Conservation (phyloP, 2,797 vertebrate species). For the Gadopsis bispinosus region DNA sequence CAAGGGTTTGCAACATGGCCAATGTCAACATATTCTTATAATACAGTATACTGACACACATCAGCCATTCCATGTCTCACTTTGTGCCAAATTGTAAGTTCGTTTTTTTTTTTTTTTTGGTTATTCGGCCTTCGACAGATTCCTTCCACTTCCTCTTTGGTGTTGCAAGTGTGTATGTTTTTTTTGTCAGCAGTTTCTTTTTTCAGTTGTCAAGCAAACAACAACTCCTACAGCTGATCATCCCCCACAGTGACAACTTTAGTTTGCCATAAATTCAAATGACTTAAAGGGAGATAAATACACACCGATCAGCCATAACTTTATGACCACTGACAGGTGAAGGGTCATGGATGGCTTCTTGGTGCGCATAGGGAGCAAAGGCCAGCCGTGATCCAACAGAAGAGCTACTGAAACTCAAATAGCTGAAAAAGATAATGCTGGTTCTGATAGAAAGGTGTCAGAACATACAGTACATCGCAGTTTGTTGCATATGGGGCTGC, state of each 20-base stretch:
- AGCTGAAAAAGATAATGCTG: too few relatives aligned
- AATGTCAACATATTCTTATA: background rate
- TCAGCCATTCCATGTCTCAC: background rate
- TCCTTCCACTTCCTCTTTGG: slow-evolving; percentile 45
- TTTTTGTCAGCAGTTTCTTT: slow-evolving; percentile 16
- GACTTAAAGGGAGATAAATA: background rate
- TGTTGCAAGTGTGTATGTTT: background rate
- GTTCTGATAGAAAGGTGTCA: too few relatives aligned
- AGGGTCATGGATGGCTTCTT: too few relatives aligned
- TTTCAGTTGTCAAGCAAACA: slow-evolving; percentile 4
- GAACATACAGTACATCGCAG: too few relatives aligned
- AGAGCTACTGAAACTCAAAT: too few relatives aligned
- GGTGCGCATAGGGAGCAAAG: too few relatives aligned
- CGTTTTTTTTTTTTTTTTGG: background rate
- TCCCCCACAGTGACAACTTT: background rate
- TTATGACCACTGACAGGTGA: too few relatives aligned
- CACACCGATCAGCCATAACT: too few relatives aligned
- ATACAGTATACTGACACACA: background rate
- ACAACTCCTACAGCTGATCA: background rate
- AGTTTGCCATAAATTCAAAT: background rate
- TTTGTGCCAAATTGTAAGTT: background rate
- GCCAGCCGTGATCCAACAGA: too few relatives aligned
- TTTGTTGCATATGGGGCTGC: too few relatives aligned
- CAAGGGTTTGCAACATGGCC: background rate
- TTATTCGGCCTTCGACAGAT: background rate